Conservation (phyloP, 2,797 vertebrate genomes). For the Poecilia velifera region DNA sequence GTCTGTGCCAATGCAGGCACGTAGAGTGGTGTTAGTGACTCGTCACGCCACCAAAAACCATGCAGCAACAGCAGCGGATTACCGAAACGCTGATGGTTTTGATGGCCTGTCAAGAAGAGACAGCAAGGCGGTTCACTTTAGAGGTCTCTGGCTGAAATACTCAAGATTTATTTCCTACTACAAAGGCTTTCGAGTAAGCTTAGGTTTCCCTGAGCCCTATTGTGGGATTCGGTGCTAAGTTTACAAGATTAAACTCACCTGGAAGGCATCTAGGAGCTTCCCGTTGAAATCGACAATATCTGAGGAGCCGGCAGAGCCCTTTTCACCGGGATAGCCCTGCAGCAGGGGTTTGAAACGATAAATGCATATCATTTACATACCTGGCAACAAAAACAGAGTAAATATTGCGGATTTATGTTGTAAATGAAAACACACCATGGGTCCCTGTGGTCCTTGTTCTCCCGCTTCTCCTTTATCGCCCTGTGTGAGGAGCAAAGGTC, state of each 20-base stretch:
- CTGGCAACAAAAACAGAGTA: neutral
- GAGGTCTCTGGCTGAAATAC: constrained; percentile 3
- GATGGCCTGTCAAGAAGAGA: constrained; percentile 79
- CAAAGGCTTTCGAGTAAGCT: constrained; percentile 1
- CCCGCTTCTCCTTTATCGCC: constrained; percentile 82
- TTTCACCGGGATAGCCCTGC: constrained; percentile 88
- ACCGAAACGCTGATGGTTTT: constrained; percentile 81
- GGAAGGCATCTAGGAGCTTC: constrained; percentile 88
- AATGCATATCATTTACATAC: neutral
- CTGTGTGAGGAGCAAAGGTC: constrained; percentile 48
- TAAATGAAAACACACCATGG: constrained; percentile 56
- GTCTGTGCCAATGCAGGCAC: constrained; percentile 18
- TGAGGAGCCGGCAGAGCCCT: constrained; percentile 84
- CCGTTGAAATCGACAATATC: constrained; percentile 91
- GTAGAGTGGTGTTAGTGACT: constrained; percentile 59
- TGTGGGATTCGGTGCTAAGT: constrained; percentile 14
- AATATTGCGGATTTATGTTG: neutral
- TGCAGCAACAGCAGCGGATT: constrained; percentile 68
- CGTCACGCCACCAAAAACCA: constrained; percentile 63
- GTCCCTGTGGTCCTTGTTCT: constrained; percentile 73
- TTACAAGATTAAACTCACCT: constrained; percentile 76
- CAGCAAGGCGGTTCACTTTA: constrained; percentile 45
- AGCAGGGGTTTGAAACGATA: constrained; percentile 1
- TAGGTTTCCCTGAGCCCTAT: constrained; percentile 5
- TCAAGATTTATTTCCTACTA: constrained; percentile 4